Percentiles rank a stretch among this genome's conserved stretches.
Evolutionary conservation across 1,140 invertebrate genomes (phyloP).

Genomic region (Megalopta genalis): DNA sequence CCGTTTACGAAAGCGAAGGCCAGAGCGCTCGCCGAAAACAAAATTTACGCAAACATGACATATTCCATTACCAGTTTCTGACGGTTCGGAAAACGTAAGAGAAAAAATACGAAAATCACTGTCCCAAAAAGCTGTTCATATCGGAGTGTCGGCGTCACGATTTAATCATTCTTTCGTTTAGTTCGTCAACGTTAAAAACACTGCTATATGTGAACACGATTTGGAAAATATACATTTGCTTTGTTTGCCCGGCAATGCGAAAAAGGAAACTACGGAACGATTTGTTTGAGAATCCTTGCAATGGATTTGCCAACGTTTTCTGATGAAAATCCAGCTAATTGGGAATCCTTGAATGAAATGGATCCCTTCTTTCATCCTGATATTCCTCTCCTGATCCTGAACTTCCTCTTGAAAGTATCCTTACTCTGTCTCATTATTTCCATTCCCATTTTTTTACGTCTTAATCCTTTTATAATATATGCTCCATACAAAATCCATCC

Average conservation of each 20-base stretch:
- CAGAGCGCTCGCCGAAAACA: slow-evolving; percentile 32
- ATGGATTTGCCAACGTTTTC: slow-evolving; percentile 69
- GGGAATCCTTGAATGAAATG: slow-evolving; percentile 66
- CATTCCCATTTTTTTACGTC: slow-evolving; percentile 61
- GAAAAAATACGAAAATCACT: slow-evolving; percentile 34
- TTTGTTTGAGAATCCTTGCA: slow-evolving; percentile 64
- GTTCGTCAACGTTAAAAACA: slow-evolving; percentile 43
- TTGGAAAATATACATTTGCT: slow-evolving; percentile 22
- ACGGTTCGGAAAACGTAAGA: slow-evolving; percentile 38
- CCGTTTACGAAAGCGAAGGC: slow-evolving; percentile 10
- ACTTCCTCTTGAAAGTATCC: slow-evolving; percentile 70
- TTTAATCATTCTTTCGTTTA: slow-evolving; percentile 24
- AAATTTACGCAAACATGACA: slow-evolving; percentile 48
- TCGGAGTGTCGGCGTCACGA: slow-evolving; percentile 20
- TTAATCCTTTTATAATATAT: slow-evolving; percentile 69
- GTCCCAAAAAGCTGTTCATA: slow-evolving; percentile 21
- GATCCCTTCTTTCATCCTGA: slow-evolving; percentile 59
- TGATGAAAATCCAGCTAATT: slow-evolving; percentile 73
- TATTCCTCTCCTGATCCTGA: slow-evolving; percentile 67
- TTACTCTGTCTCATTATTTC: slow-evolving; percentile 61
- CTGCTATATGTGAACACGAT: slow-evolving; percentile 38
- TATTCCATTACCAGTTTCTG: slow-evolving; percentile 61
- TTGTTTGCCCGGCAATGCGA: slow-evolving; percentile 17
- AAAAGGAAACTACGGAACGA: slow-evolving; percentile 52
- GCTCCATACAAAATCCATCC: slow-evolving; percentile 78